Evolutionary conservation across 2,113 vertebrate species (phyloP), one percentile per base, ranked within the genome.

Genomic region (Cygnus buccinator): DNA sequence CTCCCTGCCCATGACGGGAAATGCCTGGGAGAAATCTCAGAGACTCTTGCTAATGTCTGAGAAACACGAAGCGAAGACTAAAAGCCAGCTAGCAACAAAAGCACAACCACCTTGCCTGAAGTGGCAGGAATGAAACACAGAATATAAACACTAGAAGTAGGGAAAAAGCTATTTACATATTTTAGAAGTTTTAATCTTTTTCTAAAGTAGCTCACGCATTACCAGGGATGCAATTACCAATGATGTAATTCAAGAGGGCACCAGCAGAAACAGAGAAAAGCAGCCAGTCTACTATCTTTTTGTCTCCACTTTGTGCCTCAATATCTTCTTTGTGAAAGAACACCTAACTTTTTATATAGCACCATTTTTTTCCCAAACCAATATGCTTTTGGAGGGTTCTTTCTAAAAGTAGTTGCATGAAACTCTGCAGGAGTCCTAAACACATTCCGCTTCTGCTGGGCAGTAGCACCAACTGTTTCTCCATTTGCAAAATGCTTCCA

Each of bases 201-300:
- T 31, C 11, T 61, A 50, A 57, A 35, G 26, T 14, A 35, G 58
- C 73, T 80, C 11, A 9, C 0, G 1, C 1, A 1, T 66, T 73
- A 35, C 82, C 26, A 35, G 79, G 50, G 17, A 25, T 10, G 28
- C 48, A 79, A 39, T 55, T 50, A 72, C 37, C 25, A 29, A 31
- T 14, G 61, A 35, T 46, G 50, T 10, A 11, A 55, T 37, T 71
- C 25, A 68, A 84, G 71, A 76, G 41, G 59, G 48, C 73, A 76
- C 43, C 41, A 71, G 55, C 44, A 89, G 55, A 41, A 66, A 71
- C 10, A 22, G 28, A 4, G 65, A 61, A 83, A 92, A 73, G 73
- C 44, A 62, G 77, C 73, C n/a, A 3, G 16, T 16, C 37, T 3
- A 3, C n/a, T 17, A 63, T 18, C 35, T 62, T 91, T 54, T 3